Percentiles rank a stretch among this genome's conserved stretches.
These are phyloP conservation scores for Brachionichthys hirsutus DNA, from an alignment of 2,113 vertebrate species.

Conservation along the genomic window DNA sequence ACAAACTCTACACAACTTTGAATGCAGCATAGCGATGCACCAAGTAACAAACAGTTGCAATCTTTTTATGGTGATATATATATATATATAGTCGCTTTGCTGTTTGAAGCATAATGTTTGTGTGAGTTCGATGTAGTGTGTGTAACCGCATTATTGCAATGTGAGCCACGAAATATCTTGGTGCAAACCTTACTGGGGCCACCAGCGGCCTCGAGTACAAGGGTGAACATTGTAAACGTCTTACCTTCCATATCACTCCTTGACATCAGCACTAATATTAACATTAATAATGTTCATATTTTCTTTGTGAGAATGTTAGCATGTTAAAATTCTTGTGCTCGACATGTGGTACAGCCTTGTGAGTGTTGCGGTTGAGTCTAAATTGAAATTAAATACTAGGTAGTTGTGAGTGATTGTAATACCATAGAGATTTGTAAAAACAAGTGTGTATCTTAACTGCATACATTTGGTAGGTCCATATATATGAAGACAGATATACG, in stretches of 20 bases:
- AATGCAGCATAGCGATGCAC: slow-evolving; percentile 17
- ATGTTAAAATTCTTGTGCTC: too few species aligned
- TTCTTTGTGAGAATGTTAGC: too few species aligned
- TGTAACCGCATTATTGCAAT: slow-evolving; percentile 19
- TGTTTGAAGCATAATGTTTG: slow-evolving; percentile 31
- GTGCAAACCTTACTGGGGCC: background rate
- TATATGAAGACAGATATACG: too few species aligned
- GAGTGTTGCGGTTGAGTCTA: too few species aligned
- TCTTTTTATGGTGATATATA: slow-evolving; percentile 32
- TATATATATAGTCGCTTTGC: slow-evolving; percentile 3
- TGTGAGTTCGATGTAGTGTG: slow-evolving; percentile 17
- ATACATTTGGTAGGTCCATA: too few species aligned
- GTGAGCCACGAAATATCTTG: slow-evolving; percentile 19
- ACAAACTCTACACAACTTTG: slow-evolving; percentile 38
- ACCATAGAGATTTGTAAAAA: too few species aligned
- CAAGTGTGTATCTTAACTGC: too few species aligned
- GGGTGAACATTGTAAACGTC: background rate
- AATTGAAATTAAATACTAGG: too few species aligned
- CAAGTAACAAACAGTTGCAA: slow-evolving; percentile 37
- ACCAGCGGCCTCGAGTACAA: slow-evolving; percentile 1
- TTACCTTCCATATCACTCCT: background rate
- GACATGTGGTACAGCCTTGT: too few species aligned
- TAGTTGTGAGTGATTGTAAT: too few species aligned
- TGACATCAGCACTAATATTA: too few species aligned
- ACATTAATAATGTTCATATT: too few species aligned